Conservation (phyloP, 2,113 vertebrate genomes). For the Mesocricetus auratus region DNA sequence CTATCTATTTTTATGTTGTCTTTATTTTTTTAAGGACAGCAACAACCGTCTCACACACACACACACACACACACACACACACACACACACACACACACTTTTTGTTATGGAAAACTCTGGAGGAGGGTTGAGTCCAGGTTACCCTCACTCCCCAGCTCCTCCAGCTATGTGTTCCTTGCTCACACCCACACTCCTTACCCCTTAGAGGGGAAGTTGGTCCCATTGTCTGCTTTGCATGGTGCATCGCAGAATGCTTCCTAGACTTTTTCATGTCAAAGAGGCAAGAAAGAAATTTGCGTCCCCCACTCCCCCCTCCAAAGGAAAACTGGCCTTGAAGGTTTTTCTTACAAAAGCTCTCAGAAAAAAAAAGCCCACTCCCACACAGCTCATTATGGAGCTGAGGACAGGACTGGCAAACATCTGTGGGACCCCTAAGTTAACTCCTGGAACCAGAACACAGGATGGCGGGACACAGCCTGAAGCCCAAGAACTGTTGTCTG, state of each 20-base stretch:
- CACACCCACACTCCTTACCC: neutral
- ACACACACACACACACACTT: neutral
- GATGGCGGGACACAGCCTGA: neutral
- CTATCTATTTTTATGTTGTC: neutral
- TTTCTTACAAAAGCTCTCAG: neutral
- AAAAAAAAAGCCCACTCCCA: neutral
- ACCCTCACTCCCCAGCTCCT: neutral
- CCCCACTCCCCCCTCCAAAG: neutral
- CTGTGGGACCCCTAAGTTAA: neutral
- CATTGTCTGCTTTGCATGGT: accelerated
- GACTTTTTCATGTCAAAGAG: too few species aligned
- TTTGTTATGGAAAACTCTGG: neutral
- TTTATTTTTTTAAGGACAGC: neutral
- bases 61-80: neutral
- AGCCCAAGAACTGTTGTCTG: neutral
- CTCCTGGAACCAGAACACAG: neutral
- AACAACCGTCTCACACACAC: neutral
- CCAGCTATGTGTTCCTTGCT: neutral
- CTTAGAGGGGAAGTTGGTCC: accelerated
- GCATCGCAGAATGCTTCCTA: neutral
- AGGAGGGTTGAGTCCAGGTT: neutral
- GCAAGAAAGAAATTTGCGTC: neutral
- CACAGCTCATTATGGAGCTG: neutral
- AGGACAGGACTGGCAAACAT: accelerated
- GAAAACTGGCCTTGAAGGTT: neutral